phyloP scores from a whole-genome alignment of 2,888 invertebrate genomes.

The Eurytoma californica region DNA sequence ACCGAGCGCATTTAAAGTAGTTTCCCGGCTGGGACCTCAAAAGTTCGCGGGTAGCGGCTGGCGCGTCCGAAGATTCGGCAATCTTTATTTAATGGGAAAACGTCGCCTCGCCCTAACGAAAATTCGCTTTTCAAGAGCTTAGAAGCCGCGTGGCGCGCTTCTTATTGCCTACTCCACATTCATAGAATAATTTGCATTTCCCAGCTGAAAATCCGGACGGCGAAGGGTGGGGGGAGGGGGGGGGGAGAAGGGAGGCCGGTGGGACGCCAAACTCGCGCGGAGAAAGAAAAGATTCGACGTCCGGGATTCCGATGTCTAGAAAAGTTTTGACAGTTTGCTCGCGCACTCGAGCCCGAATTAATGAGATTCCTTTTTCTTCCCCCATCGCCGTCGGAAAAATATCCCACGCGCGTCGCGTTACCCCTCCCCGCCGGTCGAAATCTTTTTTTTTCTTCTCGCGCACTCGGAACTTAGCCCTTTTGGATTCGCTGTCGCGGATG shows the following conservation, averaged over 20 bases:
- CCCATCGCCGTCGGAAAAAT: constrained; percentile 65
- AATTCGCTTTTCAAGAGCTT: constrained; percentile 52
- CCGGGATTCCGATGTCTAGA: constrained; percentile 62
- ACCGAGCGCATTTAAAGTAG: too few species aligned
- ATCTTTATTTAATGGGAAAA: constrained; percentile 47
- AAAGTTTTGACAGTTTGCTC: constrained; percentile 67
- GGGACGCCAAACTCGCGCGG: neutral
- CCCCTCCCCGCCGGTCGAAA: constrained; percentile 22
- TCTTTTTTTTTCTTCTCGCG: constrained; percentile 31
- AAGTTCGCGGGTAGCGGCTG: too few species aligned
- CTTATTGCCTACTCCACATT: constrained; percentile 54
- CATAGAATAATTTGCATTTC: constrained; percentile 57
- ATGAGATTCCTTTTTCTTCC: constrained; percentile 69
- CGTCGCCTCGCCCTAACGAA: constrained; percentile 30
- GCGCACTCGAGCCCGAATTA: constrained; percentile 65
- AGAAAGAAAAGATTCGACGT: constrained; percentile 58
- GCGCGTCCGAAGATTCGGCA: constrained; percentile 15
- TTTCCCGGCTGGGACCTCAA: too few species aligned
- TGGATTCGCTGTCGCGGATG: neutral
- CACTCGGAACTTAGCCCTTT: constrained; percentile 9
- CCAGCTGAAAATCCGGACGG: constrained; percentile 45
- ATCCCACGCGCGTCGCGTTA: constrained; percentile 62
- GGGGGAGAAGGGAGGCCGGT: neutral
- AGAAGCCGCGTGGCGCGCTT: constrained; percentile 35
- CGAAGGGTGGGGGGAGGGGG: neutral